Evolutionary conservation across 1,140 invertebrate species (phyloP).

Genomic region (Diachasma alloeum): DNA sequence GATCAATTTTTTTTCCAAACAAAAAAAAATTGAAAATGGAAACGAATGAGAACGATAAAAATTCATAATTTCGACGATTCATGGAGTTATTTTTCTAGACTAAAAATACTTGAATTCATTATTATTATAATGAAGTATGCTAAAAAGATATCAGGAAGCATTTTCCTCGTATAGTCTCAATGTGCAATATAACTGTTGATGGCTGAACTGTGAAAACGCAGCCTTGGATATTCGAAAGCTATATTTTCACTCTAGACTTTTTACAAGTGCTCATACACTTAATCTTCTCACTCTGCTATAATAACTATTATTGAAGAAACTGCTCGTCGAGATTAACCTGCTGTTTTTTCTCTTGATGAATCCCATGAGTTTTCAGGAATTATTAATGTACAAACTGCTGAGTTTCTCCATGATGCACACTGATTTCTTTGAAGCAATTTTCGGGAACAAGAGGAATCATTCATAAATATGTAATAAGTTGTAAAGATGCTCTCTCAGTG

Average conservation of each 20-base stretch:
- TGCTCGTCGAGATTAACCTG: neutral
- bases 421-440: neutral
- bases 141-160: neutral
- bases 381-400: neutral
- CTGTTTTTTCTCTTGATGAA: neutral
- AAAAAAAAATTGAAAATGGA: neutral
- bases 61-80: neutral
- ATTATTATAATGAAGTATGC: neutral
- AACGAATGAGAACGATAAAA: neutral
- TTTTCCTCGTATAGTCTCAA: neutral
- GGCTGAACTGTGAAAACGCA: neutral
- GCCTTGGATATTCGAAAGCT: neutral
- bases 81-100: neutral
- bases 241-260: neutral
- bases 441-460: neutral
- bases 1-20: neutral
- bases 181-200: neutral
- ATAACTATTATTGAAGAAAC: neutral
- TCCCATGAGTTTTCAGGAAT: neutral
- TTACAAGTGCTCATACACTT: conserved; percentile 2
- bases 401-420: neutral
- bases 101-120: neutral
- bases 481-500: neutral
- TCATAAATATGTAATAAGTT: neutral
- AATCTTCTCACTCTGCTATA: neutral